Percentiles rank a stretch among this genome's conserved stretches.
Conservation (phyloP, 1,140 invertebrate genomes). For the Reticulitermes speratus region DNA sequence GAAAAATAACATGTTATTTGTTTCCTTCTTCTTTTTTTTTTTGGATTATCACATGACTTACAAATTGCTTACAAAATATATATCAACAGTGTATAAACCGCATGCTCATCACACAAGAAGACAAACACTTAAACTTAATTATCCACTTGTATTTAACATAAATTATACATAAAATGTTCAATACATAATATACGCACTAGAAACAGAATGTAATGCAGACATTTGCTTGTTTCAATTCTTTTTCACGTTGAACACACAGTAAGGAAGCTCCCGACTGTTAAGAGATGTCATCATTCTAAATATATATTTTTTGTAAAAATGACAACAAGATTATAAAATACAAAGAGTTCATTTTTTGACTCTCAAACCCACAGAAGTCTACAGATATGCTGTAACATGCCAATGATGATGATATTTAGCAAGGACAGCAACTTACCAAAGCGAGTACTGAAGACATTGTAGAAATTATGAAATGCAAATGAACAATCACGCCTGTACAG, state of each 20-base stretch:
- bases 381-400: too few species aligned
- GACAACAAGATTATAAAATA: too few species aligned
- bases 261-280: background rate
- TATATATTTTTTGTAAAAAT: too few species aligned
- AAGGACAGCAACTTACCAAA: too few species aligned
- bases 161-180: slow-evolving; percentile 18
- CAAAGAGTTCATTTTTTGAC: too few species aligned
- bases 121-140: background rate
- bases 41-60: background rate
- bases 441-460: too few species aligned
- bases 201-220: background rate
- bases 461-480: too few species aligned
- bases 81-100: background rate
- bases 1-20: background rate
- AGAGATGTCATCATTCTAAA: background rate
- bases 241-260: background rate
- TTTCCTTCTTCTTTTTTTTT: background rate
- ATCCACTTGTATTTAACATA: background rate
- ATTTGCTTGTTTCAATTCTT: background rate
- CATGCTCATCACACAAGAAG: background rate
- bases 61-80: background rate
- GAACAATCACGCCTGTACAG: too few species aligned
- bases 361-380: too few species aligned
- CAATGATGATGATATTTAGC: too few species aligned
- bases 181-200: background rate